Evolutionary conservation across 2,888 invertebrate species (phyloP), one percentile per base, ranked within the genome.

Genomic region (Xestia xanthographa): DNA sequence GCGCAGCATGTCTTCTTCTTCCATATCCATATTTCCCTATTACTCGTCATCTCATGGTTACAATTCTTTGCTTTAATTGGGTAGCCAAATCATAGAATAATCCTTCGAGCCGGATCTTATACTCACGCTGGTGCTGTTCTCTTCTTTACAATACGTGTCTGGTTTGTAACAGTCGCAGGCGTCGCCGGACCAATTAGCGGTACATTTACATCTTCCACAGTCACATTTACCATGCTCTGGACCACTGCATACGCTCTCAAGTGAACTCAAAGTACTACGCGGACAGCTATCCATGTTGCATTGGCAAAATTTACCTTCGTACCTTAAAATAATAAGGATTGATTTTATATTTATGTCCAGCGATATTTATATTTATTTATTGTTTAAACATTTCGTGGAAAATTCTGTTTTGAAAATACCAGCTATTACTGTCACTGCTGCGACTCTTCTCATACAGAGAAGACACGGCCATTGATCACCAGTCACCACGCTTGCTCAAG

Each of bases 151-250:
- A 5, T 74, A 63, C 0, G 66, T 62, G 4, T 77, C 79, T 0
- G 83, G 82, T 6, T 26, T 77, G 26, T 86, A 78, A 80, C 94
- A 94, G 1, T 97, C 96, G 79, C 95, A 92, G 73, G 96, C 94
- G 0, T 93, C 85, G 0, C 95, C 94, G 11, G 92, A 90, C 87
- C 93, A 92, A 26, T 93, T 92, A 14, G 90, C 89, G 0, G 92
- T 84, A 87, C 98, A 97, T 20, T 92, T 92, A 86, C 97, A 97
- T 38, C 92, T 92, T 0, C 97, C 97, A 85, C 97, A 97, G 48
- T 96, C 96, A 92, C 98, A 99, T 3, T 93, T 92, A 0, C 98
- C 98, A 29, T 70, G 66, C 0, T 58, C 66, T 71, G 94, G 92
- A 0, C 96, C 97, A 69, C 97, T 97, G 90, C 98, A 98, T 20